Evolutionary conservation across 2,113 vertebrate species (phyloP).

Genomic region (Megaptera novaeangliae): DNA sequence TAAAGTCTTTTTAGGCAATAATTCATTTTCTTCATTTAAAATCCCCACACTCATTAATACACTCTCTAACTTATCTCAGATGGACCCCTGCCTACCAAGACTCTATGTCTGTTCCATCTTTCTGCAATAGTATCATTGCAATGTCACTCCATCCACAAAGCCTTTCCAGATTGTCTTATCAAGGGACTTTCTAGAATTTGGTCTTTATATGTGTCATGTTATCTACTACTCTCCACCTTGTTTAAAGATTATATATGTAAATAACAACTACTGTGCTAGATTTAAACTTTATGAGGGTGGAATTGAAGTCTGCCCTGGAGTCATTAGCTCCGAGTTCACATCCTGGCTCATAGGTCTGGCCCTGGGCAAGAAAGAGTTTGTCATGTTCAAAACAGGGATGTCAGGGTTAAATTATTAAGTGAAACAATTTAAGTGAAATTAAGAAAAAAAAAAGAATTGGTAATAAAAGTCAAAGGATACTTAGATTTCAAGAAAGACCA

Average conservation of each 20-base stretch:
- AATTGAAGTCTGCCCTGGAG: neutral
- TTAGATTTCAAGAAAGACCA: neutral
- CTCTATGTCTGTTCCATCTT: neutral
- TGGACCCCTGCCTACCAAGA: neutral
- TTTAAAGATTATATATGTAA: neutral
- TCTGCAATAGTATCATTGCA: neutral
- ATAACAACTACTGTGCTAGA: neutral
- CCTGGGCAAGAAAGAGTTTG: neutral
- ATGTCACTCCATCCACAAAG: neutral
- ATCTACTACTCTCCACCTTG: neutral
- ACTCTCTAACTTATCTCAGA: neutral
- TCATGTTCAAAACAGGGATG: neutral
- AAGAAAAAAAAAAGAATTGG: neutral
- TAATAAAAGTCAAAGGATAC: neutral
- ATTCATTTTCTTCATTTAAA: neutral
- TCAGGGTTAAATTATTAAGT: neutral
- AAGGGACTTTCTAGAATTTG: neutral
- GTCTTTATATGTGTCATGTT: neutral
- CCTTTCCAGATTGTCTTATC: neutral
- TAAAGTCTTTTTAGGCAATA: neutral
- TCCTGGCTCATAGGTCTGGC: neutral
- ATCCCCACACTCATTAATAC: neutral
- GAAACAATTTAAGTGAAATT: neutral
- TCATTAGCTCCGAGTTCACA: neutral
- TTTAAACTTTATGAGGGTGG: neutral